Percentiles rank a stretch among this genome's conserved stretches.
Evolutionary conservation across 2,888 invertebrate species (phyloP).

Genomic region (Rapana venosa): DNA sequence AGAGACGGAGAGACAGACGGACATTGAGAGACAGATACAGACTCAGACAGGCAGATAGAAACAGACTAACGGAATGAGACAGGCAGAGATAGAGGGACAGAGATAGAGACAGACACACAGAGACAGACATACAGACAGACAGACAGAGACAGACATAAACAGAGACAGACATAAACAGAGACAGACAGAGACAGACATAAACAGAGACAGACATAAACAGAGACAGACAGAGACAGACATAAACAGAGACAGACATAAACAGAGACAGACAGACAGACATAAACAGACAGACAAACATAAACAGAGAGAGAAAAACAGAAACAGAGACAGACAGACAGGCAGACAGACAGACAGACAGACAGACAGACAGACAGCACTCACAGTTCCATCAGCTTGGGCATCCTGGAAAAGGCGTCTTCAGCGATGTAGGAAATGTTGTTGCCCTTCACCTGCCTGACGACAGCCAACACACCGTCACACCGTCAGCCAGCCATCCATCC

Average conservation of each 20-base stretch:
- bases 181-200: not conserved
- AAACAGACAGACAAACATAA: not conserved
- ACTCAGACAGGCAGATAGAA: not conserved
- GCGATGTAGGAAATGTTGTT: conserved; percentile 32
- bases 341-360: not conserved
- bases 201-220: not conserved
- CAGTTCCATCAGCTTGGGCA: conserved; percentile 28
- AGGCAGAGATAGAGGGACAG: too few species aligned
- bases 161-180: not conserved
- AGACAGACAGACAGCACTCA: not conserved
- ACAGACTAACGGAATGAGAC: too few species aligned
- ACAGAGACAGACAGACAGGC: not conserved
- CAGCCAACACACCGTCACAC: too few species aligned
- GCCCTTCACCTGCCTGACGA: conserved; percentile 16
- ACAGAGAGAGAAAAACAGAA: not conserved
- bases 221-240: not conserved
- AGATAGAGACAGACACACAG: too few species aligned
- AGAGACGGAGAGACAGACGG: not conserved
- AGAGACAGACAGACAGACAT: not conserved
- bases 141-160: not conserved
- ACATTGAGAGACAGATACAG: not conserved
- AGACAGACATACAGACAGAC: not conserved
- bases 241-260: not conserved
- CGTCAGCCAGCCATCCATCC: too few species aligned
- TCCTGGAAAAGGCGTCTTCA: conserved; percentile 20